Evolutionary conservation across 2,113 vertebrate species (phyloP).

Genomic region (Daubentonia madagascariensis): DNA sequence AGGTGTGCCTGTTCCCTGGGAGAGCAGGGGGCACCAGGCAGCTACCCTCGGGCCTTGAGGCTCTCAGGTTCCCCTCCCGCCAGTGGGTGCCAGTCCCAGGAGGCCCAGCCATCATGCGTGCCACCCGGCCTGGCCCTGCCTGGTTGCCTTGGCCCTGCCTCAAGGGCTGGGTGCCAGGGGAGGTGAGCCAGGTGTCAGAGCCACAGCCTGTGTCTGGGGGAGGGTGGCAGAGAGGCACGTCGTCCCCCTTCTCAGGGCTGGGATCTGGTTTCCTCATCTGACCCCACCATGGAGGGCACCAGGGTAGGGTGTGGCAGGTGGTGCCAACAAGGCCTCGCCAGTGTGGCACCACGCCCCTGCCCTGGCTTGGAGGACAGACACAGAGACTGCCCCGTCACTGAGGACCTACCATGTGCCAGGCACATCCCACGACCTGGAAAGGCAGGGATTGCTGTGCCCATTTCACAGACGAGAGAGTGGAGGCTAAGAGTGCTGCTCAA

Average conservation of each 20-base stretch:
- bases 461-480: accelerated
- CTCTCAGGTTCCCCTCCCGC: not conserved
- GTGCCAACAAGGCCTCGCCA: not conserved
- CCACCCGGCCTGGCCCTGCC: not conserved
- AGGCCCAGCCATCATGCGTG: not conserved
- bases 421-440: accelerated
- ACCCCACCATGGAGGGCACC: not conserved
- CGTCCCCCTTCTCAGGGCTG: not conserved
- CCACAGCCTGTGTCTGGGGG: not conserved
- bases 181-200: slow-evolving; percentile 67
- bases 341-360: not conserved
- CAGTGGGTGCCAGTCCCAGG: not conserved
- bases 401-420: not conserved
- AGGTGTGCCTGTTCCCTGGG: accelerated
- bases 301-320: not conserved
- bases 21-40: not conserved
- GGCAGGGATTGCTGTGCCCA: not conserved
- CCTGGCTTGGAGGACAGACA: not conserved
- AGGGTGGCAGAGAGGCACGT: slow-evolving; percentile 17
- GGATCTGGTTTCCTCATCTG: slow-evolving; percentile 45
- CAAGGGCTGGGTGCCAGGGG: slow-evolving; percentile 14
- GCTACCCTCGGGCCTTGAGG: accelerated
- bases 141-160: not conserved
- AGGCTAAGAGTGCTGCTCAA: not conserved
- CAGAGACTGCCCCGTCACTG: accelerated